Percentiles rank a stretch among this genome's conserved stretches.
Evolutionary conservation across 2,888 invertebrate species (phyloP).

Genomic region (Podotricha telesiphe): DNA sequence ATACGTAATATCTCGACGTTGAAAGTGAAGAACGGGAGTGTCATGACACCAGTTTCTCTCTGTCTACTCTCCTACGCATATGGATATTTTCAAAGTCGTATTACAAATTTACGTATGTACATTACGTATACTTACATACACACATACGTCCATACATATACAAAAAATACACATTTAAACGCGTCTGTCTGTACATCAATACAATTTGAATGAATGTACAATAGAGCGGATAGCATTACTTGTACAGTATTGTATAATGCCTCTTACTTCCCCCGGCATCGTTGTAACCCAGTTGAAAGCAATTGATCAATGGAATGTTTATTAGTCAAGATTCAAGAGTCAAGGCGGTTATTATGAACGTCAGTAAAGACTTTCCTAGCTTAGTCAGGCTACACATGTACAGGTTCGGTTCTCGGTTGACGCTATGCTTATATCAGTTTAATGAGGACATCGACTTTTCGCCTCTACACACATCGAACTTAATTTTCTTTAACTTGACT

Average conservation of each 20-base stretch:
- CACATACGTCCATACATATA: neutral
- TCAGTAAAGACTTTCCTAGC: no score
- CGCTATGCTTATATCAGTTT: neutral
- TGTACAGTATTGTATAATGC: conserved; percentile 46
- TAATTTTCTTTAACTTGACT: no score
- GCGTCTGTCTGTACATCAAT: conserved; percentile 14
- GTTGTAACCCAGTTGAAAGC: conserved; percentile 43
- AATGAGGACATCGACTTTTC: no score
- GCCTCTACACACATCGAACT: no score
- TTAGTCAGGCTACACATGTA: neutral
- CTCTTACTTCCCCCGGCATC: conserved; percentile 56
- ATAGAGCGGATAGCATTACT: conserved; percentile 53
- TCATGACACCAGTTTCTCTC: no score
- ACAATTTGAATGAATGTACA: conserved; percentile 30
- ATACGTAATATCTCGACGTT: no score
- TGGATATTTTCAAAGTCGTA: no score
- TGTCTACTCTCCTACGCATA: no score
- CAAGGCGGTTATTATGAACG: neutral
- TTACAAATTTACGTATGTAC: no score
- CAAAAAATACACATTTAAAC: neutral
- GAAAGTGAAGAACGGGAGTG: no score
- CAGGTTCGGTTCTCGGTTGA: neutral
- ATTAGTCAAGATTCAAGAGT: conserved; percentile 1
- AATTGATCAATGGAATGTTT: conserved; percentile 24
- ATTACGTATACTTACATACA: neutral